Evolutionary conservation across 2,113 vertebrate species (phyloP).

Genomic region (Podocnemis expansa): DNA sequence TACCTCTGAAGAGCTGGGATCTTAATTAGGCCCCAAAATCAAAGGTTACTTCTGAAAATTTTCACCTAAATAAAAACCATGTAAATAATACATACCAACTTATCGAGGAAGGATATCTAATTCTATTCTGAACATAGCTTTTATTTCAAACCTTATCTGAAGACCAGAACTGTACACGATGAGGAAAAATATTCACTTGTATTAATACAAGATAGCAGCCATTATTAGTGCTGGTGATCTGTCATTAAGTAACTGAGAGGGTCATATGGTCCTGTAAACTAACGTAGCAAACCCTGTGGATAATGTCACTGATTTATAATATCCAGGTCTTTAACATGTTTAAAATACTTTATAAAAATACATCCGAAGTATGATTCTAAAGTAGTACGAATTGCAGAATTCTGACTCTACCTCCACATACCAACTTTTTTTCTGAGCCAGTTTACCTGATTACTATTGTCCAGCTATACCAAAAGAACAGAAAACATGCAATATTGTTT

Average conservation of each 20-base stretch:
- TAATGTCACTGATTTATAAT: background rate
- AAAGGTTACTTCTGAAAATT: fast-evolving
- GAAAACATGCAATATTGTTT: no score
- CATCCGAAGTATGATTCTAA: background rate
- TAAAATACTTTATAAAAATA: background rate
- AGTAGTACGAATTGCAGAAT: background rate
- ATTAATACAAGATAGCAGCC: background rate
- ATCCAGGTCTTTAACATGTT: background rate
- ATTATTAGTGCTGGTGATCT: background rate
- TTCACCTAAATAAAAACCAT: fast-evolving
- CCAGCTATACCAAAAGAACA: no score
- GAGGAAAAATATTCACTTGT: background rate
- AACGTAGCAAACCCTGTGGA: background rate
- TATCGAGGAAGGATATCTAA: background rate
- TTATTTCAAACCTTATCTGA: background rate
- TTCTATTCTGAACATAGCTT: background rate
- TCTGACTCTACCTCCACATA: background rate
- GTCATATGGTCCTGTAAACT: background rate
- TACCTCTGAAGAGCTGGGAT: background rate
- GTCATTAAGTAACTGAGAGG: background rate
- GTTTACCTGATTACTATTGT: background rate
- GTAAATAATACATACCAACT: background rate
- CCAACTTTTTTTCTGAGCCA: background rate
- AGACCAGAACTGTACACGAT: background rate
- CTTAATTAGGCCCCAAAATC: background rate